Evolutionary conservation across 2,797 vertebrate genomes (phyloP).

Genomic region (Sebastes reedi): DNA sequence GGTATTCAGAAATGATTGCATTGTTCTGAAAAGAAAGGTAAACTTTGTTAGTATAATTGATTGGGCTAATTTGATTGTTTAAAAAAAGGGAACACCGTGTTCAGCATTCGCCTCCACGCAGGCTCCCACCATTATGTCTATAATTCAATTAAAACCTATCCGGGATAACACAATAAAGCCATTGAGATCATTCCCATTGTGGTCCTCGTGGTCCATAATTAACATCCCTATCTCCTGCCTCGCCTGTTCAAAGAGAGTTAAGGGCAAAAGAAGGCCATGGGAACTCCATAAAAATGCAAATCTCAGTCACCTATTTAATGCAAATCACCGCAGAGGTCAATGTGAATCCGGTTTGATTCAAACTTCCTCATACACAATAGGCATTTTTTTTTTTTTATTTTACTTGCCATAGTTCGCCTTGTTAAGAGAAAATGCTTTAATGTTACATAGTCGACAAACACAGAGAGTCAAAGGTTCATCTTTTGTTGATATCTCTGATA

Average conservation of each 20-base stretch:
- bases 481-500: not conserved
- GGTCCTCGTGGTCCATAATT: conserved; percentile 68
- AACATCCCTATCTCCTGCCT: conserved; percentile 72
- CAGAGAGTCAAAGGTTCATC: not conserved
- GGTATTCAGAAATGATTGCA: not conserved
- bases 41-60: conserved; percentile 19
- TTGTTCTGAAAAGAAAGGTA: conserved; percentile 12
- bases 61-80: conserved; percentile 10
- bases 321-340: conserved; percentile 57
- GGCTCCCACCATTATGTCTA: conserved; percentile 20
- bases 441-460: not conserved
- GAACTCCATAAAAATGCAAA: conserved; percentile 81
- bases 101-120: conserved; percentile 34
- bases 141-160: conserved; percentile 77
- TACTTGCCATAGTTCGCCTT: not conserved
- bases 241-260: conserved; percentile 62
- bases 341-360: conserved; percentile 48
- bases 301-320: conserved; percentile 71
- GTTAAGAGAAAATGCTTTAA: not conserved
- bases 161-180: conserved; percentile 61
- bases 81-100: conserved; percentile 7
- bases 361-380: conserved; percentile 19
- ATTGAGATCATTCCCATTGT: conserved; percentile 74
- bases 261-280: conserved; percentile 70
- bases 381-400: not conserved